Conservation (phyloP, 2,113 vertebrate genomes). For the Nymphicus hollandicus region DNA sequence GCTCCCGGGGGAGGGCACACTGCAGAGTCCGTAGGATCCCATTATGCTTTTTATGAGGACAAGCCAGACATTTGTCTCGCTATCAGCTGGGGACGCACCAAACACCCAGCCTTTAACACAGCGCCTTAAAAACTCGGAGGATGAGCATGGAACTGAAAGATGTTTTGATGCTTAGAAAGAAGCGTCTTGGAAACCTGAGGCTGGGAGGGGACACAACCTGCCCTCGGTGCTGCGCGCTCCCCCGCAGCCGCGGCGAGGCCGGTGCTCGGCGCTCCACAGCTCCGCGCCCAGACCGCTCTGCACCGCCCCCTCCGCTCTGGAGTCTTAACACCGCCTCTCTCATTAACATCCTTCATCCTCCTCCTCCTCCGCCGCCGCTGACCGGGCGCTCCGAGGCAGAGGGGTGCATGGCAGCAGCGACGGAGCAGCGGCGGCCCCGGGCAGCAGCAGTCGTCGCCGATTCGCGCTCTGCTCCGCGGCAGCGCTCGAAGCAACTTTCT, state of each 20-base stretch:
- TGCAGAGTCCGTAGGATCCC: background rate
- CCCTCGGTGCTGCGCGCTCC: background rate
- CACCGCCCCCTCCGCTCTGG: background rate
- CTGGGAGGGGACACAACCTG: background rate
- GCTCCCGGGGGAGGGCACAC: background rate
- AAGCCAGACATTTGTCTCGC: background rate
- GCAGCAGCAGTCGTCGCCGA: background rate
- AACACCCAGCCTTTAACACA: fast-evolving
- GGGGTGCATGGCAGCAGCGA: background rate
- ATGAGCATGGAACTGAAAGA: background rate
- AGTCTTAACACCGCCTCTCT: background rate
- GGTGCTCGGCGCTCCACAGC: background rate
- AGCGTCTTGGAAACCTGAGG: fast-evolving
- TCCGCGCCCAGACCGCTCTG: background rate
- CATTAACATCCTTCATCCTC: constrained; percentile 6
- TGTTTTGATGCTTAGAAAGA: background rate
- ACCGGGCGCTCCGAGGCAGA: background rate
- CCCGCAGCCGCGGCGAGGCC: too few species aligned
- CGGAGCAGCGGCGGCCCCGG: background rate
- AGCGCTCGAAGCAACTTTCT: background rate
- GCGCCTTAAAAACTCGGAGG: background rate
- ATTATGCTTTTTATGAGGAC: background rate
- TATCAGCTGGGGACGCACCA: background rate
- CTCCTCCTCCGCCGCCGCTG: background rate
- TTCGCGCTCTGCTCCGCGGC: background rate